Conservation (phyloP, 2,888 invertebrate genomes). For the Eulithis testata region DNA sequence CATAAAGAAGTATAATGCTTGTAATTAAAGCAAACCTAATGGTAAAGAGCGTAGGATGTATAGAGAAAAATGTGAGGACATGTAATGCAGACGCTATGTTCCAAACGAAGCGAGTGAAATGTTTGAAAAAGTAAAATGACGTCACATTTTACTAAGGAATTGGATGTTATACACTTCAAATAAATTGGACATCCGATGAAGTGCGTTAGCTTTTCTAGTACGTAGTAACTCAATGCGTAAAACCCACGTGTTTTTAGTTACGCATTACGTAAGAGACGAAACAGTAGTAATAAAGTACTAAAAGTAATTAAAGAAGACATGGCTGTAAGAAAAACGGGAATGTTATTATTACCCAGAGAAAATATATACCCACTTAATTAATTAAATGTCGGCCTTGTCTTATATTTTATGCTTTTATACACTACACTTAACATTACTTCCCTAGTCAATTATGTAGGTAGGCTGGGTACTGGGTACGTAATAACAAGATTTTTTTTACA, state of each 20-base stretch:
- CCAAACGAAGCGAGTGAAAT: too few relatives aligned
- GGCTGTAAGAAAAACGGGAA: slow-evolving; percentile 7
- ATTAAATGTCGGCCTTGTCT: slow-evolving; percentile 11
- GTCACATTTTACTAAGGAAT: too few relatives aligned
- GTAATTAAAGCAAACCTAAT: slow-evolving; percentile 5
- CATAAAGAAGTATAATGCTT: not conserved
- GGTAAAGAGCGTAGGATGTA: not conserved
- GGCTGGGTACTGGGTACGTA: too few relatives aligned
- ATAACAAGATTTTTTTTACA: too few relatives aligned
- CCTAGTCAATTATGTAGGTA: too few relatives aligned
- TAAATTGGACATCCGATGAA: too few relatives aligned
- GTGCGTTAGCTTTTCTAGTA: too few relatives aligned
- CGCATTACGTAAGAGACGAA: not conserved
- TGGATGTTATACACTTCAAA: too few relatives aligned
- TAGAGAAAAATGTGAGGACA: too few relatives aligned
- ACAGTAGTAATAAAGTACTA: slow-evolving; percentile 1
- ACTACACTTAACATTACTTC: not conserved
- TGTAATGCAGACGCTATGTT: too few relatives aligned
- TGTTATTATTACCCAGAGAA: slow-evolving; percentile 7
- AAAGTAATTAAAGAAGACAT: slow-evolving; percentile 16
- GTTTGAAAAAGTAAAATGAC: too few relatives aligned
- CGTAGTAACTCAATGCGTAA: too few relatives aligned
- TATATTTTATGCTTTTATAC: slow-evolving; percentile 5
- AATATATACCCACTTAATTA: not conserved
- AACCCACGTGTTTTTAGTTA: not conserved